Base-by-base conservation (phyloP, 1,140 invertebrate genomes). In the Galleria mellonella region DNA sequence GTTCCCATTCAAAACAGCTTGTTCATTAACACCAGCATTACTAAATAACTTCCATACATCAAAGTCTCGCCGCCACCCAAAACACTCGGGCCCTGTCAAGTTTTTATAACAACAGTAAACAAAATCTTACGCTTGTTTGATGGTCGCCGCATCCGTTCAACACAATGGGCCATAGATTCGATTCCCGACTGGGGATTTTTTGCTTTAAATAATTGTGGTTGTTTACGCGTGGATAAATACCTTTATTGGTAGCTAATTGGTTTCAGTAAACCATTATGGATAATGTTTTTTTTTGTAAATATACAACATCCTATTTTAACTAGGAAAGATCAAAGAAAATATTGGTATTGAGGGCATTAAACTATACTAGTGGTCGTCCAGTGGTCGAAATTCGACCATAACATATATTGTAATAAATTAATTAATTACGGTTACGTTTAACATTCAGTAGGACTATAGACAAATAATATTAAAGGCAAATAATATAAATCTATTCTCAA, bases 151-250 rank as follows among this genome's bases (percentile, higher is more conserved):
- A 62, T 69, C 65, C 65, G 65, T 41, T 43, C 45, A 15, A 41
- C 42, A 64, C 61, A 59, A 58, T 54, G 54, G 31, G 47, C 38
- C 29, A n/a, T 32, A 32, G 10, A 32, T n/a, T 15, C 17, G 17
- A 9, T 38, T 38, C 36, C 17, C 17, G 17, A 2, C 17, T 23
- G 2, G 17, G 17, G 6, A 23, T 6, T 23, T 23, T 23, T 23
- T 23, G 17, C 17, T 6, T 23, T 23, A 23, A 15, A 56, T 52
- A 60, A 60, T 60, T 60, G 59, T 52, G 55, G 49, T 58, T 65
- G 61, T 74, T 74, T 71, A 72, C 67, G 69, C 69, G 50, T 54
- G 55, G 63, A 55, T 68, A 67, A 60, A 62, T 65, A 60, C 62
- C 47, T 52, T 41, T 61, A 69, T 63, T 51, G 55, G 45, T 60